Percentiles rank a stretch among this genome's conserved stretches.
Evolutionary conservation across 2,113 vertebrate species (phyloP).

Genomic region (Caranx melampygus): DNA sequence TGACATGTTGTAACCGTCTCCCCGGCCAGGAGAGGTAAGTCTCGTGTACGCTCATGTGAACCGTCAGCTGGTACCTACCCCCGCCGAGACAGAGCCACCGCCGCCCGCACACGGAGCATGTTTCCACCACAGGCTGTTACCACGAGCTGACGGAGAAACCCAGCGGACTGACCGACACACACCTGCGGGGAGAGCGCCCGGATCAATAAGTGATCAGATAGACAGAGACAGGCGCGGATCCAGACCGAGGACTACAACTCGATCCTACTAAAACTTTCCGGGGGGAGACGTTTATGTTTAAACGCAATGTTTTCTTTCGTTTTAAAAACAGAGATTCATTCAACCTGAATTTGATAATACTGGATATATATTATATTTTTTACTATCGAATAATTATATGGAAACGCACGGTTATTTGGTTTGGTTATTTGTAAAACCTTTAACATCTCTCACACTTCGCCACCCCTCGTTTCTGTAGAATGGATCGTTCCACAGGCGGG

Average conservation of each 20-base stretch:
- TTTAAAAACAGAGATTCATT: not conserved
- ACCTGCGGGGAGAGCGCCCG: not conserved
- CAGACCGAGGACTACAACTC: not conserved
- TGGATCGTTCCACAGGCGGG: constrained; percentile 67
- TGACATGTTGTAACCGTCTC: not conserved
- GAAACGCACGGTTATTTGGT: not conserved
- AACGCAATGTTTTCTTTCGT: not conserved
- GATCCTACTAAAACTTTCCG: not conserved
- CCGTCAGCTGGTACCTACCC: constrained; percentile 69
- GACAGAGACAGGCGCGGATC: not conserved
- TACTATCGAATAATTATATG: not conserved
- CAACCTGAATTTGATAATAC: not conserved
- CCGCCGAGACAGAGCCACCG: constrained; percentile 64
- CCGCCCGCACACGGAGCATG: constrained; percentile 72
- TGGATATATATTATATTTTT: not conserved
- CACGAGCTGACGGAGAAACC: not conserved
- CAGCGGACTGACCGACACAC: not conserved
- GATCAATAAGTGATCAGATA: not conserved
- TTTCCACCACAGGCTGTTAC: not conserved
- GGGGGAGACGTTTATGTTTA: not conserved
- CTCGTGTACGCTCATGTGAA: constrained; percentile 55
- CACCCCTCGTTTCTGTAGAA: not conserved
- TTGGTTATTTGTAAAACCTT: not conserved
- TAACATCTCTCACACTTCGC: fast-evolving
- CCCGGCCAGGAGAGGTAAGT: constrained; percentile 32